Evolutionary conservation across 2,888 invertebrate genomes (phyloP).

Genomic region (Pseudococcus longispinus): DNA sequence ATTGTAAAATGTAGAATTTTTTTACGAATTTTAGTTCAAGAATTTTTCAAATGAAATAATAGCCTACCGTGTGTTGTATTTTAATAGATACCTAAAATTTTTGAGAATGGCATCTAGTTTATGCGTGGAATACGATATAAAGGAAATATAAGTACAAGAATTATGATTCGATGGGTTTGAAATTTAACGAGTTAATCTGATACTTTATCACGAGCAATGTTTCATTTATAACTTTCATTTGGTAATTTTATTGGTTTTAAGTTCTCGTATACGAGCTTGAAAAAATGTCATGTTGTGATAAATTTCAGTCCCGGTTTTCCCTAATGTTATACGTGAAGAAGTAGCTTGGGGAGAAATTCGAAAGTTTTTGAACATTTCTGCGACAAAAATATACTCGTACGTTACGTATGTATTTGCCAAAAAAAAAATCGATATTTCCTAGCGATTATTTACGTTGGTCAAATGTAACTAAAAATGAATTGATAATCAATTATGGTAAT

Average conservation of each 20-base stretch:
- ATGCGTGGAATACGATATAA: background rate
- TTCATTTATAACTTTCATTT: slow-evolving; percentile 40
- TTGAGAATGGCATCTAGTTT: slow-evolving; percentile 1
- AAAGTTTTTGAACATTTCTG: background rate
- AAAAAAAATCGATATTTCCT: background rate
- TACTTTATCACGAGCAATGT: slow-evolving; percentile 33
- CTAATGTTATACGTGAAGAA: slow-evolving; percentile 25
- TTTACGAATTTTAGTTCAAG: no score
- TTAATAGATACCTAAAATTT: background rate
- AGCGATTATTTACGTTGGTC: background rate
- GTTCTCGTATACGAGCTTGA: slow-evolving; percentile 5
- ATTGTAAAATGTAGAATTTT: no score
- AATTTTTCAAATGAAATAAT: background rate
- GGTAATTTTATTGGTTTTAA: slow-evolving; percentile 41
- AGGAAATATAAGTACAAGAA: slow-evolving; percentile 33
- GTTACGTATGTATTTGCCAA: background rate
- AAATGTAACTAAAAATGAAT: background rate
- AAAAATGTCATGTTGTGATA: slow-evolving; percentile 32
- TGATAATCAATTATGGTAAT: no score
- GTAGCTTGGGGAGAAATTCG: background rate
- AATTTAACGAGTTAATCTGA: slow-evolving; percentile 44
- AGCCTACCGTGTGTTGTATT: background rate
- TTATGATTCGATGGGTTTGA: slow-evolving; percentile 39
- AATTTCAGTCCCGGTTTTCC: background rate
- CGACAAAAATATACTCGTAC: background rate